phyloP scores from a whole-genome alignment of 2,888 invertebrate species.

The Nymphalis urticae region DNA sequence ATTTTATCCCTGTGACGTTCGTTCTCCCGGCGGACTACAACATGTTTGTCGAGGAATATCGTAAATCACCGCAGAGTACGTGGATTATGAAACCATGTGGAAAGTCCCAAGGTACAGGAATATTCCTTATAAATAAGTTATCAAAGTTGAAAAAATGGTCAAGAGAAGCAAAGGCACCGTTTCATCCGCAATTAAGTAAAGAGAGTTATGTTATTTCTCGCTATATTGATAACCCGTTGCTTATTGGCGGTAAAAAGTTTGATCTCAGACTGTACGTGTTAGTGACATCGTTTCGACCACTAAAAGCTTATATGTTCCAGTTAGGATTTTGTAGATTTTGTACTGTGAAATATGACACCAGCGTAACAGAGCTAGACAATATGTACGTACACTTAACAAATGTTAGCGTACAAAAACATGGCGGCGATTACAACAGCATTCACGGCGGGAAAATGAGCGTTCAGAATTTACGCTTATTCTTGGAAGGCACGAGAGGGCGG shows the following conservation, averaged over 20 bases:
- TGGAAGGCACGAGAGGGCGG: slow-evolving; percentile 95
- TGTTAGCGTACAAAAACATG: slow-evolving; percentile 98
- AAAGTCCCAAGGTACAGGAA: slow-evolving; percentile 95
- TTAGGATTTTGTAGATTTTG: slow-evolving; percentile 98
- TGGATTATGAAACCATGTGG: slow-evolving; percentile 99
- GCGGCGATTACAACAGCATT: slow-evolving; percentile 95
- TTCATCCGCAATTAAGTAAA: slow-evolving; percentile 90
- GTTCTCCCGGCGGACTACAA: slow-evolving; percentile 98
- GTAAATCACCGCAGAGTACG: slow-evolving; percentile 95
- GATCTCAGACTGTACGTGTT: slow-evolving; percentile 95
- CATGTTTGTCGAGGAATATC: slow-evolving; percentile 97
- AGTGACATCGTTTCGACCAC: slow-evolving; percentile 95
- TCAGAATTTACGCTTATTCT: slow-evolving; percentile 93
- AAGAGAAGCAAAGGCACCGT: slow-evolving; percentile 82
- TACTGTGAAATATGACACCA: slow-evolving; percentile 96
- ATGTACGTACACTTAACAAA: slow-evolving; percentile 97
- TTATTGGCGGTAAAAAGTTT: slow-evolving; percentile 98
- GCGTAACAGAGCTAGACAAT: slow-evolving; percentile 93
- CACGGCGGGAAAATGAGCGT: slow-evolving; percentile 98
- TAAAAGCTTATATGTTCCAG: slow-evolving; percentile 96
- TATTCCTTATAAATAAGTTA: slow-evolving; percentile 96
- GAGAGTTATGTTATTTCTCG: slow-evolving; percentile 97
- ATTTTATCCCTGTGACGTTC: slow-evolving; percentile 97
- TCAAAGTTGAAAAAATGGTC: slow-evolving; percentile 97
- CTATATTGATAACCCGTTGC: slow-evolving; percentile 96